Percentiles rank a stretch among this genome's conserved stretches.
phyloP scores from a whole-genome alignment of 2,113 vertebrate species.

The Boleophthalmus pectinirostris region DNA sequence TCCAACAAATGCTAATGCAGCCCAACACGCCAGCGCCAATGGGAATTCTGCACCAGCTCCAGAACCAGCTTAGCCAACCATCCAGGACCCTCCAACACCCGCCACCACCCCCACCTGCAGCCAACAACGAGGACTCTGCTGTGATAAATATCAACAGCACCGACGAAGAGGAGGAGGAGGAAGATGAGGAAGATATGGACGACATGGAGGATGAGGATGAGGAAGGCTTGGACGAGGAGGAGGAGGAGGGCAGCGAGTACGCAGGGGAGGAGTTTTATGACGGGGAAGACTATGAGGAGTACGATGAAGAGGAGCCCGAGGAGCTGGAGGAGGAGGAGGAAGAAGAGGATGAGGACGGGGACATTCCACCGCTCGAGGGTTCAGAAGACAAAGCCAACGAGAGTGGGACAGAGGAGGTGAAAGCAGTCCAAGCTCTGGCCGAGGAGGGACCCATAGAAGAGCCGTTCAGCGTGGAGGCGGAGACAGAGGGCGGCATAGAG shows the following conservation, averaged over 20 bases:
- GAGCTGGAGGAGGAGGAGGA: conserved; percentile 66
- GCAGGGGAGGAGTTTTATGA: conserved; percentile 67
- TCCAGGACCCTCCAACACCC: conserved; percentile 57
- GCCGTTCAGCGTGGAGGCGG: conserved; percentile 52
- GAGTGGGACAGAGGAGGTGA: conserved; percentile 47
- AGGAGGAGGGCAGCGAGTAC: conserved; percentile 81
- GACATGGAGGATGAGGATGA: conserved; percentile 81
- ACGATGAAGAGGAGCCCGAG: conserved; percentile 65
- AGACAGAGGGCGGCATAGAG: conserved; percentile 70
- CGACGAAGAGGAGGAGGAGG: conserved; percentile 84
- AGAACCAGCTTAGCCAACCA: conserved; percentile 70
- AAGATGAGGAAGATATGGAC: conserved; percentile 82
- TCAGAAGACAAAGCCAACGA: conserved; percentile 57
- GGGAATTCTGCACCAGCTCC: conserved; percentile 71
- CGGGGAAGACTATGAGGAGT: conserved; percentile 66
- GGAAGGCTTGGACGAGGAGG: conserved; percentile 72
- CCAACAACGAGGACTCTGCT: conserved; percentile 78
- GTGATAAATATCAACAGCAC: conserved; percentile 92
- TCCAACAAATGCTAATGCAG: conserved; percentile 82
- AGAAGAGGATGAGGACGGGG: conserved; percentile 63
- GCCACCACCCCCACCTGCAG: conserved; percentile 26
- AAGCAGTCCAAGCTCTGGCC: conserved; percentile 38
- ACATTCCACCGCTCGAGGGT: conserved; percentile 69
- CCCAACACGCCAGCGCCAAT: conserved; percentile 50
- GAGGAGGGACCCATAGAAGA: conserved; percentile 44